Evolutionary conservation across 2,113 vertebrate species (phyloP).

Genomic region (Cyphomyrus discorhynchus): DNA sequence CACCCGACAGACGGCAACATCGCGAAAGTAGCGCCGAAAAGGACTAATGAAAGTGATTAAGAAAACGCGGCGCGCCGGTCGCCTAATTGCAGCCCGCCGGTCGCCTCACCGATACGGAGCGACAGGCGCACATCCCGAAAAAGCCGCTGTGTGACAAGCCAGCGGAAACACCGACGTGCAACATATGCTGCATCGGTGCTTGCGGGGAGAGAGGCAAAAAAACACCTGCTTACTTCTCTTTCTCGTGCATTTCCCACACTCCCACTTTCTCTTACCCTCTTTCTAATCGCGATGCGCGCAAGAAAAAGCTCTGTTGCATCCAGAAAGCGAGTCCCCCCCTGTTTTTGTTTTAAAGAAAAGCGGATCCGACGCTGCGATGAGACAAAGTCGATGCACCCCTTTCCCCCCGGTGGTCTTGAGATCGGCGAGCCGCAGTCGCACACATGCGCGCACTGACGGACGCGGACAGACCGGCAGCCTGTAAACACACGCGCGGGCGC

Average conservation of each 20-base stretch:
- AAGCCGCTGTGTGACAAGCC: not conserved
- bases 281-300: not conserved
- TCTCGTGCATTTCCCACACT: not conserved
- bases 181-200: constrained; percentile 6
- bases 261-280: not conserved
- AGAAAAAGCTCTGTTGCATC: not conserved
- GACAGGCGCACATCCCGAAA: not conserved
- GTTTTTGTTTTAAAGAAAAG: not conserved
- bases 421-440: constrained; percentile 3
- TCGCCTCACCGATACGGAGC: not conserved
- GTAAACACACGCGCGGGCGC: not conserved
- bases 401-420: not conserved
- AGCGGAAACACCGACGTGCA: constrained; percentile 1
- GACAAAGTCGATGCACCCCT: not conserved
- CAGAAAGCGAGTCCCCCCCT: not conserved
- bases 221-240: not conserved
- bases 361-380: not conserved
- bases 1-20: constrained; percentile 6
- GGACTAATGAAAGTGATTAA: constrained; percentile 7
- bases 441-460: constrained; percentile 11
- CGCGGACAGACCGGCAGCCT: not conserved
- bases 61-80: not conserved
- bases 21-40: not conserved
- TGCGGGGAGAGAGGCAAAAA: not conserved
- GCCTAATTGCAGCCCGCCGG: not conserved